These are phyloP conservation scores for Siniperca undulata DNA, from an alignment of 2,797 vertebrate genomes.

Conservation along the genomic window DNA sequence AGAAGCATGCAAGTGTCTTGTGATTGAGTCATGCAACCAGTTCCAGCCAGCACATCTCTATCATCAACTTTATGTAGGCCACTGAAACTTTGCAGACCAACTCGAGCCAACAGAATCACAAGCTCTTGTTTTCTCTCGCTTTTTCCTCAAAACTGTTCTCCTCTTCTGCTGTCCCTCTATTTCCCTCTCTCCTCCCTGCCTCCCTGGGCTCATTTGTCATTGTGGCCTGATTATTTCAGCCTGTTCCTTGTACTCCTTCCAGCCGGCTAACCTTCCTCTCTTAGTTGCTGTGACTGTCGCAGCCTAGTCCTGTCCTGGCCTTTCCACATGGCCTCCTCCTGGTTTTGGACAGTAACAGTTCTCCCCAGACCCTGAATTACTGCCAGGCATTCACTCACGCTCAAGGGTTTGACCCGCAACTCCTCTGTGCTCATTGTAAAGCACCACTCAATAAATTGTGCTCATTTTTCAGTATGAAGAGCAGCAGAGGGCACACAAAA, in stretches of 20 bases:
- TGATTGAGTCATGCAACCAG: conserved; percentile 64
- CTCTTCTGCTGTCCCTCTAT: conserved; percentile 52
- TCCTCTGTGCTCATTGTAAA: conserved; percentile 35
- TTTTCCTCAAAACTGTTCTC: conserved; percentile 50
- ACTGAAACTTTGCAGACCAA: conserved; percentile 71
- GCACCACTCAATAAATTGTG: conserved; percentile 25
- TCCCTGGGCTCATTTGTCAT: conserved; percentile 86
- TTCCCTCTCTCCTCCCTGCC: conserved; percentile 66
- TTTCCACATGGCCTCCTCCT: conserved; percentile 42
- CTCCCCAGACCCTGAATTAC: conserved; percentile 32
- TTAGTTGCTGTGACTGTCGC: conserved; percentile 45
- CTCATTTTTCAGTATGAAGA: conserved; percentile 14
- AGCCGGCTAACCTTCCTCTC: conserved; percentile 70
- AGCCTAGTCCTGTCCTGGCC: conserved; percentile 52
- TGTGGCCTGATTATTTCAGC: conserved; percentile 88
- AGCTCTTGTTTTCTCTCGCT: conserved; percentile 53
- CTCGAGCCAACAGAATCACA: conserved; percentile 62
- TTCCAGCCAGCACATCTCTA: conserved; percentile 45
- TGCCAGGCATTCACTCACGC: conserved; percentile 44
- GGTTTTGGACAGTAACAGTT: conserved; percentile 44
- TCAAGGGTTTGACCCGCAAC: conserved; percentile 24
- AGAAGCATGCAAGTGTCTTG: conserved; percentile 59
- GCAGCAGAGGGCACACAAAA: conserved; percentile 23
- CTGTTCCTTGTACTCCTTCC: conserved; percentile 74
- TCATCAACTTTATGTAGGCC: conserved; percentile 82